Evolutionary conservation across 2,888 invertebrate genomes (phyloP).

Genomic region (Eupithecia subfuscata): DNA sequence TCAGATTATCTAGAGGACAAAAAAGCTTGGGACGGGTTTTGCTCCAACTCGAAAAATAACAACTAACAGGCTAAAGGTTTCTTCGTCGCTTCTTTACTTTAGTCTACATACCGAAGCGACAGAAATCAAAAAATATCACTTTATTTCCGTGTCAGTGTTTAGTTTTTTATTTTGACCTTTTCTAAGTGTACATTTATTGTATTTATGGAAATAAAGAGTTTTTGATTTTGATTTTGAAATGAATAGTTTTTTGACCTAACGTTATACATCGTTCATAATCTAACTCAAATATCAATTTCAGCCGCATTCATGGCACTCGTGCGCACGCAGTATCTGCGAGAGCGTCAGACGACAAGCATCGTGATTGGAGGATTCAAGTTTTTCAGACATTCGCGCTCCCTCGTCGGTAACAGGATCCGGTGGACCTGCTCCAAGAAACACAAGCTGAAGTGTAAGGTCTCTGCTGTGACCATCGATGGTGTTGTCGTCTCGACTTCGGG

Average conservation of each 20-base stretch:
- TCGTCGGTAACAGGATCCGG: conserved; percentile 71
- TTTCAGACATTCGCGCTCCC: conserved; percentile 73
- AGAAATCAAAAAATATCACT: too few relatives aligned
- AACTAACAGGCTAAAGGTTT: too few relatives aligned
- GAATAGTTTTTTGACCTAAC: not conserved
- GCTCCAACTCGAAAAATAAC: too few relatives aligned
- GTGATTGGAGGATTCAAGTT: conserved; percentile 73
- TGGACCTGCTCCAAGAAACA: conserved; percentile 79
- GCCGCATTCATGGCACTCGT: conserved; percentile 61
- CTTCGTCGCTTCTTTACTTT: too few relatives aligned
- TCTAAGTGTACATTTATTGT: too few relatives aligned
- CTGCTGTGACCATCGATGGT: conserved; percentile 73
- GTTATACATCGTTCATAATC: not conserved
- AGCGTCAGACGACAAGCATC: conserved; percentile 63
- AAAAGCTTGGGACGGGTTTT: too few relatives aligned
- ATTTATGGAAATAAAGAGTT: too few relatives aligned
- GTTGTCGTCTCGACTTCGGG: conserved; percentile 70
- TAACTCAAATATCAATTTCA: conserved; percentile 9
- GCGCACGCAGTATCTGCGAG: conserved; percentile 62
- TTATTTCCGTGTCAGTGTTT: too few relatives aligned
- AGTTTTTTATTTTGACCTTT: too few relatives aligned
- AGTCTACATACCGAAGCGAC: too few relatives aligned
- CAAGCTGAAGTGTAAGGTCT: conserved; percentile 73
- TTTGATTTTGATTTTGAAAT: too few relatives aligned
- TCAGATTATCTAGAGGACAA: too few relatives aligned